phyloP scores from a whole-genome alignment of 2,113 vertebrate genomes.

The Oncorhynchus masou region DNA sequence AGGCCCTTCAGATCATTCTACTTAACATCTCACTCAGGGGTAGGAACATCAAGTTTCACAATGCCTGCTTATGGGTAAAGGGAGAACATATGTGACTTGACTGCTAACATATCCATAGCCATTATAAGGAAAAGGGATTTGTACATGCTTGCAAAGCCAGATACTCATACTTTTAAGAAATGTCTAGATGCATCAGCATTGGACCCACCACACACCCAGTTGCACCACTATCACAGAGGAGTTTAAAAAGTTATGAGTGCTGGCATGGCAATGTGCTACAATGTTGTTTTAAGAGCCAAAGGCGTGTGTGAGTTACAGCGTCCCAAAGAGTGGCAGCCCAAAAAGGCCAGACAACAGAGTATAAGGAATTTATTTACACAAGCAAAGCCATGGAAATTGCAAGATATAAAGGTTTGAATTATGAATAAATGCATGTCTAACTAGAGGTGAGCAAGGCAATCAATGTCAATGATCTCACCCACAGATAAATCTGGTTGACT shows the following conservation, averaged over 20 bases:
- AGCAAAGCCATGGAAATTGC: constrained; percentile 45
- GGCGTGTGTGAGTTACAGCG: constrained; percentile 3
- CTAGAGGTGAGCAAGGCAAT: background rate
- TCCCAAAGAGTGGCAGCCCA: constrained; percentile 11
- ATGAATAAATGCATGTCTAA: constrained; percentile 4
- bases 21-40: background rate
- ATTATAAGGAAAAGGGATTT: background rate
- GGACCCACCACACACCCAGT: background rate
- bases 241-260: constrained; percentile 9
- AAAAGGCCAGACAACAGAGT: constrained; percentile 20
- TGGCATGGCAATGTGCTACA: constrained; percentile 24
- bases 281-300: constrained; percentile 13
- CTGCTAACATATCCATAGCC: background rate
- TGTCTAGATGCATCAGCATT: constrained; percentile 5
- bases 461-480: background rate
- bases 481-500: background rate
- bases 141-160: background rate
- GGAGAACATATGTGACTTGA: background rate
- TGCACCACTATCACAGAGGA: background rate
- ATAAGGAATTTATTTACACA: constrained; percentile 44
- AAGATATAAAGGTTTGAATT: constrained; percentile 38
- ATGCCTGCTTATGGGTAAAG: background rate
- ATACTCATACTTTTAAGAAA: background rate
- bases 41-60: background rate
- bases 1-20: background rate